Conservation (phyloP, 1,140 invertebrate species). For the Drosophila bifasciata region DNA sequence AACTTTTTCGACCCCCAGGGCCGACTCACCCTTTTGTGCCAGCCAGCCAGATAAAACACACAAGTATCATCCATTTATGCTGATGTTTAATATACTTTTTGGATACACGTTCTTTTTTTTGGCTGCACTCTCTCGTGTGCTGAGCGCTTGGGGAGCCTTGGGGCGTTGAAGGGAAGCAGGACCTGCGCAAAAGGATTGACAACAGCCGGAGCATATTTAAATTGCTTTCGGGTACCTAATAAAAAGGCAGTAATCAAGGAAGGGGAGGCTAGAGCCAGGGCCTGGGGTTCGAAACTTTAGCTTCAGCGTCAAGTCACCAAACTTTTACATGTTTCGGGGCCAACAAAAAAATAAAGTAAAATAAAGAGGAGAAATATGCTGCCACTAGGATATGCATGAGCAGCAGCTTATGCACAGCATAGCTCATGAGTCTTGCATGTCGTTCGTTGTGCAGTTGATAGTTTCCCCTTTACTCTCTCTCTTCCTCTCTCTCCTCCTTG, state of each 20-base stretch:
- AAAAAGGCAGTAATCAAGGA: conserved; percentile 77
- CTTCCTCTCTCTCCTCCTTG: conserved; percentile 1
- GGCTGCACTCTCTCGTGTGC: conserved; percentile 6
- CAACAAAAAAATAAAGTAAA: conserved; percentile 24
- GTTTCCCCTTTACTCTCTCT: conserved; percentile 26
- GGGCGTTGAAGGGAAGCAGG: conserved; percentile 50
- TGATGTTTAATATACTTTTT: conserved; percentile 42
- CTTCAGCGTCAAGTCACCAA: conserved; percentile 62
- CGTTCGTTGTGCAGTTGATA: conserved; percentile 47
- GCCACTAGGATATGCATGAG: conserved; percentile 74
- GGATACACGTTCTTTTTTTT: conserved; percentile 18
- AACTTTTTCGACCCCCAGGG: not conserved
- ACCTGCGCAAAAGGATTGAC: conserved; percentile 52
- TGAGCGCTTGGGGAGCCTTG: conserved; percentile 20
- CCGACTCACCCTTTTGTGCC: not conserved
- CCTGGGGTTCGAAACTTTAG: conserved; percentile 51
- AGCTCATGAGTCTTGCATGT: conserved; percentile 55
- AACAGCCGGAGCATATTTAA: conserved; percentile 69
- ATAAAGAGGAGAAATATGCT: conserved; percentile 60
- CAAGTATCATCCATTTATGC: conserved; percentile 55
- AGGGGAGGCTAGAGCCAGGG: conserved; percentile 4
- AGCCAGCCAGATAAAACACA: conserved; percentile 18
- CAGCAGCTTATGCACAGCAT: conserved; percentile 52
- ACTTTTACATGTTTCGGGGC: conserved; percentile 69
- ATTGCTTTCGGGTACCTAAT: conserved; percentile 78